phyloP scores from a whole-genome alignment of 2,888 invertebrate species.

The Netelia melanura region DNA sequence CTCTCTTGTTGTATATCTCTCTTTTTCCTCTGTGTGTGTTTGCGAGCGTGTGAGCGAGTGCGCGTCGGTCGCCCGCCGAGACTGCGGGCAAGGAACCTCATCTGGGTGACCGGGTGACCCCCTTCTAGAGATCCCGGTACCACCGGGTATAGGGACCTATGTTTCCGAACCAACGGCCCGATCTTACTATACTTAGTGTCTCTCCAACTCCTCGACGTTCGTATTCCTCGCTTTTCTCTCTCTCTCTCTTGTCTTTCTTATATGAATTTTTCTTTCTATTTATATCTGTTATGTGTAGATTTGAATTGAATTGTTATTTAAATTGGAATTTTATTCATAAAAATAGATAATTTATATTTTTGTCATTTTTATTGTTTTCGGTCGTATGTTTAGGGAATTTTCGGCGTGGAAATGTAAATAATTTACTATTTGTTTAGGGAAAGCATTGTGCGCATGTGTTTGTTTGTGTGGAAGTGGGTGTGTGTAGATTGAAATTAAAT shows the following conservation, averaged over 20 bases:
- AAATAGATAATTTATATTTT: no score
- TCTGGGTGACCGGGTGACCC: constrained; percentile 84
- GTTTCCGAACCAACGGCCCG: constrained; percentile 60
- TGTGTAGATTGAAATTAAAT: no score
- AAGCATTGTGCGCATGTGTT: no score
- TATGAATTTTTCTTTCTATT: background rate
- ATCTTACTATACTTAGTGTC: constrained; percentile 36
- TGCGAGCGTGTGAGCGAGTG: background rate
- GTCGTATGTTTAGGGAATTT: background rate
- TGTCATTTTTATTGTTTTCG: background rate
- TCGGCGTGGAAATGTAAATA: background rate
- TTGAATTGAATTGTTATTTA: no score
- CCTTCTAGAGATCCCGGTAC: constrained; percentile 77
- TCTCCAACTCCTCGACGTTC: constrained; percentile 15
- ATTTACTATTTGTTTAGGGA: background rate
- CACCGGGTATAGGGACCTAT: constrained; percentile 69
- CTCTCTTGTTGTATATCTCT: constrained; percentile 23
- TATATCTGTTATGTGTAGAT: background rate
- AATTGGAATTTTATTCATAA: no score
- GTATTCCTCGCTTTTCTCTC: constrained; percentile 4
- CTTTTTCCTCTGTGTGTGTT: background rate
- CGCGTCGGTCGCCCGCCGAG: constrained; percentile 37
- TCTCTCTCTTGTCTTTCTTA: background rate
- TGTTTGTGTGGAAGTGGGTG: no score
- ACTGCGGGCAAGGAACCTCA: constrained; percentile 81